Conservation (phyloP, 2,113 vertebrate genomes). For the Halcyon senegalensis region DNA sequence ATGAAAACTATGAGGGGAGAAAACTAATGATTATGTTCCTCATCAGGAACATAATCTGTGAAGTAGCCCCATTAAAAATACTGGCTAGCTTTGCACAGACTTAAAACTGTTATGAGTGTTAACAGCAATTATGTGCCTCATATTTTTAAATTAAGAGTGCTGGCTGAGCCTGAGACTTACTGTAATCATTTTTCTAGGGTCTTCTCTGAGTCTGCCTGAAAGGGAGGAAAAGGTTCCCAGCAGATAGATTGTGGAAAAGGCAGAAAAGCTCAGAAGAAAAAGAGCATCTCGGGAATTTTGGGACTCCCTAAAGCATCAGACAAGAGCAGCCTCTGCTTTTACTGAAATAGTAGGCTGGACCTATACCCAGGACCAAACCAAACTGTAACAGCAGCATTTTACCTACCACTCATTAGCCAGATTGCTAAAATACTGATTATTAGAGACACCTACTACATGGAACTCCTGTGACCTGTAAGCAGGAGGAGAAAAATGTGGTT, state of each 20-base stretch:
- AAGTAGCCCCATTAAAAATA: conserved; percentile 11
- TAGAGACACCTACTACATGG: neutral
- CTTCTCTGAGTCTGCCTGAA: neutral
- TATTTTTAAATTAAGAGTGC: neutral
- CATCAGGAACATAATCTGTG: neutral
- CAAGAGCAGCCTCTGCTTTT: neutral
- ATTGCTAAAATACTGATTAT: neutral
- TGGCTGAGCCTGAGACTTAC: neutral
- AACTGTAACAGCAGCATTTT: neutral
- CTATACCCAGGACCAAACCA: neutral
- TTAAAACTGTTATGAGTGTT: neutral
- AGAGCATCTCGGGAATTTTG: neutral
- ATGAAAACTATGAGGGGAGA: neutral
- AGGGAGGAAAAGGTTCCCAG: neutral
- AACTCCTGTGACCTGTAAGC: neutral
- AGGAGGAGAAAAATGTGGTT: neutral
- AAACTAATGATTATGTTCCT: conserved; percentile 58
- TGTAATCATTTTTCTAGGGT: neutral
- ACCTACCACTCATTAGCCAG: neutral
- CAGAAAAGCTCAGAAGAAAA: neutral
- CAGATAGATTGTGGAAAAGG: accelerated
- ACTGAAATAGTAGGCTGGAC: neutral
- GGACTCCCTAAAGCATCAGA: neutral
- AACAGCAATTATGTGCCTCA: neutral
- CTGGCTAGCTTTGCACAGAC: neutral